These are phyloP conservation scores for Sylvia atricapilla DNA, from an alignment of 2,113 vertebrate genomes.

Conservation along the genomic window DNA sequence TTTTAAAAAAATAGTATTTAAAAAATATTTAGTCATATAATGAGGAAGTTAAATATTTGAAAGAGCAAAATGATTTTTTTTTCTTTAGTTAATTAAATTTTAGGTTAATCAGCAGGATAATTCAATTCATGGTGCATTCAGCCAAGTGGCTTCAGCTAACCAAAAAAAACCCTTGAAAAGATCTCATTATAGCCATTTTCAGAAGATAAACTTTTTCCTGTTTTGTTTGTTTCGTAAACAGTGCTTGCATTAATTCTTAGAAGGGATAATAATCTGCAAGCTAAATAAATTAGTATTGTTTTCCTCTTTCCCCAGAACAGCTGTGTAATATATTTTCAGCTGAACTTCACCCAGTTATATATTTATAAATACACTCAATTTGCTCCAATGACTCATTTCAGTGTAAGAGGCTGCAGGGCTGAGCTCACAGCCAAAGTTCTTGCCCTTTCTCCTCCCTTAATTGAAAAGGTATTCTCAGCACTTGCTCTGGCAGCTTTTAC, in stretches of 20 bases:
- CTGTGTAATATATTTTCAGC: neutral
- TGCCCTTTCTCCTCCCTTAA: neutral
- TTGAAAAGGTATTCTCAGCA: neutral
- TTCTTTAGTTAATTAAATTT: constrained; percentile 28
- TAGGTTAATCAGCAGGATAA: constrained; percentile 9
- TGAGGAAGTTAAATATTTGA: neutral
- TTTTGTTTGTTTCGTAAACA: neutral
- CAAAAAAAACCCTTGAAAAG: neutral
- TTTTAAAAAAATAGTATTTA: neutral
- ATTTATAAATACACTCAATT: neutral
- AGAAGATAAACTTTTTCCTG: neutral
- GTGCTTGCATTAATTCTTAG: neutral
- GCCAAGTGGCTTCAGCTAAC: neutral
- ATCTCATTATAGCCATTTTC: neutral
- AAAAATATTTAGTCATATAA: neutral
- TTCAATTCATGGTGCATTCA: neutral
- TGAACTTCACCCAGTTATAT: neutral
- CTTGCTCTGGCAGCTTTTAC: neutral
- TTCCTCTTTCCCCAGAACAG: neutral
- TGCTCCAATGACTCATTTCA: neutral
- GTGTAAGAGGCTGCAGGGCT: neutral
- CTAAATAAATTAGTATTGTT: neutral
- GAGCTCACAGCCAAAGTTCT: neutral
- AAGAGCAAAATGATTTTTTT: neutral
- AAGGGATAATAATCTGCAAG: neutral